Evolutionary conservation across 2,888 invertebrate species (phyloP).

Genomic region (Volucella bombylans): DNA sequence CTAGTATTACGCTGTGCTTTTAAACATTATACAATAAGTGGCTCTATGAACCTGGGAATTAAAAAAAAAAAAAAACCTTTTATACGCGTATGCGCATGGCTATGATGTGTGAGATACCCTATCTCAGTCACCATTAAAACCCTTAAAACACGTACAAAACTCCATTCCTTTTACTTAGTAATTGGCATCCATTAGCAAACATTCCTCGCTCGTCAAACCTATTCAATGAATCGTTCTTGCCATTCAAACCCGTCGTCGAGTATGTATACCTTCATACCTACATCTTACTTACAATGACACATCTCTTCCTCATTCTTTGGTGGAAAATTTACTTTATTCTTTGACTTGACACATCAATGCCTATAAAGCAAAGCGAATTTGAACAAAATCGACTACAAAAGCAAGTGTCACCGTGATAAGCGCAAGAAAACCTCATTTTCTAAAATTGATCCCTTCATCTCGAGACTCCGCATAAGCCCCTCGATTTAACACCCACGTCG

Average conservation of each 20-base stretch:
- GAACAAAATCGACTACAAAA: conserved; percentile 19
- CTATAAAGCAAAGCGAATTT: conserved; percentile 17
- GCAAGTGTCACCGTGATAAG: conserved; percentile 58
- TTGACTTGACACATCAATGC: conserved; percentile 37
- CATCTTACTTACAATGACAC: conserved; percentile 12
- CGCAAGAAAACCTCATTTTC: conserved; percentile 27
- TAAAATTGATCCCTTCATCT: conserved; percentile 48
- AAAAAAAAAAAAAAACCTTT: too few species aligned
- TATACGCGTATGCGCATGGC: too few species aligned
- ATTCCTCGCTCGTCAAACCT: too few species aligned
- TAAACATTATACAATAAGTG: too few species aligned
- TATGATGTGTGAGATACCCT: too few species aligned
- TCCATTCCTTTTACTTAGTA: too few species aligned
- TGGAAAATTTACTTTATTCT: conserved; percentile 13
- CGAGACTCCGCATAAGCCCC: conserved; percentile 11
- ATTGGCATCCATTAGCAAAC: too few species aligned
- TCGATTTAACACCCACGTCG: background rate
- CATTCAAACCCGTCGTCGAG: background rate
- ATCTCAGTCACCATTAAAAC: too few species aligned
- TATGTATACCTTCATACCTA: background rate
- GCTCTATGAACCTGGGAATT: too few species aligned
- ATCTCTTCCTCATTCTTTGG: conserved; percentile 2
- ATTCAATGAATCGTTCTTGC: background rate
- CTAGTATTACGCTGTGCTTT: too few species aligned
- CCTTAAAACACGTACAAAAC: too few species aligned